Evolutionary conservation across 2,797 vertebrate species (phyloP).

Genomic region (Florisuga fusca): DNA sequence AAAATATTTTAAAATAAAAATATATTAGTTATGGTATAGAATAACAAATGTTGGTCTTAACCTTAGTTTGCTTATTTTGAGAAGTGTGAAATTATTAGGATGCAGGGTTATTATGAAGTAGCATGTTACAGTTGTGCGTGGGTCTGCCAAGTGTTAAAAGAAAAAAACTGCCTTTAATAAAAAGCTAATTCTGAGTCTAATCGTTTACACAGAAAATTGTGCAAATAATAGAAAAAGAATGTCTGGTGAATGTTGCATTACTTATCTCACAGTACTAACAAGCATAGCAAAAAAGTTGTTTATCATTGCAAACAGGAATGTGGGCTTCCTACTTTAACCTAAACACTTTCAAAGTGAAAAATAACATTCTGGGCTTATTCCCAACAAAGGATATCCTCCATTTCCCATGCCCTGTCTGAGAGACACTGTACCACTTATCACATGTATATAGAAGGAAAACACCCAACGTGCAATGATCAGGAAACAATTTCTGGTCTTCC

Average conservation of each 20-base stretch:
- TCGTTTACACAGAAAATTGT: background rate
- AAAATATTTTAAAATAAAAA: background rate
- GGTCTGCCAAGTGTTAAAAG: background rate
- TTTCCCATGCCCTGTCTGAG: constrained; percentile 71
- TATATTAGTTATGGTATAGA: background rate
- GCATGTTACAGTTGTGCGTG: background rate
- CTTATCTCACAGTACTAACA: constrained; percentile 18
- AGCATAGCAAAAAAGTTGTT: constrained; percentile 64
- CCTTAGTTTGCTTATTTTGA: background rate
- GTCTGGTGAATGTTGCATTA: constrained; percentile 1
- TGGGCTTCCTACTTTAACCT: constrained; percentile 76
- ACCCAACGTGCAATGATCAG: constrained; percentile 37
- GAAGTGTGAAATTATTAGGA: background rate
- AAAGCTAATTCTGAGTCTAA: background rate
- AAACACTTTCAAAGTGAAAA: constrained; percentile 66
- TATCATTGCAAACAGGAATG: constrained; percentile 70
- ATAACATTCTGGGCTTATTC: constrained; percentile 42
- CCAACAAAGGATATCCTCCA: constrained; percentile 81
- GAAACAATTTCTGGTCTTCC: constrained; percentile 72
- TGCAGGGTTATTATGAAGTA: background rate
- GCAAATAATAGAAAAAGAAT: background rate
- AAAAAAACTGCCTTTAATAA: background rate
- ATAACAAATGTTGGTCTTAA: background rate
- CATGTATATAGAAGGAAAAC: constrained; percentile 31
- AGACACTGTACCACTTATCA: constrained; percentile 9